These are phyloP conservation scores for Pseudoips prasinana DNA, from an alignment of 2,888 invertebrate species.

Conservation along the genomic window DNA sequence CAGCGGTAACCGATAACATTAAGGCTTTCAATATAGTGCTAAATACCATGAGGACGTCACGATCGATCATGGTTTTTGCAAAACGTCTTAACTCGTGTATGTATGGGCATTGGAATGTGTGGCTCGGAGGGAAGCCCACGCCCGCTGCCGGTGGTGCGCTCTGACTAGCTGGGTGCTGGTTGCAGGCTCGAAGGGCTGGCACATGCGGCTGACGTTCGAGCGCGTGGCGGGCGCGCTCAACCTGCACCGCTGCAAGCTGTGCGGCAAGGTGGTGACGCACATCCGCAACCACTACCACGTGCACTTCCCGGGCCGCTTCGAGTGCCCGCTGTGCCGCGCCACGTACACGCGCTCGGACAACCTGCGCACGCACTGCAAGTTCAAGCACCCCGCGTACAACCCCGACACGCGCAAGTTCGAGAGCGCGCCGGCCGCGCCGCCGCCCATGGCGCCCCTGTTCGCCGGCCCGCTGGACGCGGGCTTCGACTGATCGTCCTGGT, in stretches of 20 bases:
- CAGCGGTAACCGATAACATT: constrained; percentile 63
- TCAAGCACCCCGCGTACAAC: constrained; percentile 94
- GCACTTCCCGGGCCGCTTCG: constrained; percentile 95
- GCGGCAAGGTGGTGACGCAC: constrained; percentile 97
- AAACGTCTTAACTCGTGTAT: constrained; percentile 27
- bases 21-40: constrained; percentile 72
- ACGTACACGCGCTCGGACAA: constrained; percentile 96
- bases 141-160: too few relatives aligned
- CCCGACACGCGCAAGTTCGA: constrained; percentile 94
- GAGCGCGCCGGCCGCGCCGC: constrained; percentile 82
- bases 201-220: constrained; percentile 97
- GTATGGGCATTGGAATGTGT: too few relatives aligned
- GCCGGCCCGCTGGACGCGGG: constrained; percentile 82
- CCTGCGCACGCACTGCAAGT: constrained; percentile 95
- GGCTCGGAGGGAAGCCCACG: too few relatives aligned
- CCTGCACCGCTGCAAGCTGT: constrained; percentile 96
- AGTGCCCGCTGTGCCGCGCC: constrained; percentile 94
- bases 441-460: constrained; percentile 79
- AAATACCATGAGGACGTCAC: constrained; percentile 43
- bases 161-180: constrained; percentile 63
- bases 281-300: constrained; percentile 97
- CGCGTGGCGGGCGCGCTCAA: constrained; percentile 95
- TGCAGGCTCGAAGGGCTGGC: constrained; percentile 97
- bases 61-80: constrained; percentile 43
- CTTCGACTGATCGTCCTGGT: constrained; percentile 76